phyloP scores from a whole-genome alignment of 35 echinoderm and acorn worm species.

The Heliocidaris erythrogramma region DNA sequence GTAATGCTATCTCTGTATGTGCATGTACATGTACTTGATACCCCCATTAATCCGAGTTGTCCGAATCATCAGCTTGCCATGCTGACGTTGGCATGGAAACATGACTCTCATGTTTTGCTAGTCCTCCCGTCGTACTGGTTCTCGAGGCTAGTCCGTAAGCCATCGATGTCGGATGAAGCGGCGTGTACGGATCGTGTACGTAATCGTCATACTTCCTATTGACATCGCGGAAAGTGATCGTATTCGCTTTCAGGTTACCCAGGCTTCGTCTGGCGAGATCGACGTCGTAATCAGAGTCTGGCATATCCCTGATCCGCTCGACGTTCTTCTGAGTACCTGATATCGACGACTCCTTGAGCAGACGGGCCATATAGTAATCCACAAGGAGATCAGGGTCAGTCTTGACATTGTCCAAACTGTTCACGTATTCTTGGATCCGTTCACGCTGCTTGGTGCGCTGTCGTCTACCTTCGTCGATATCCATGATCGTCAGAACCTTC shows the following conservation, averaged over 20 bases:
- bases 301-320: neutral
- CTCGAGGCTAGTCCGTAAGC: neutral
- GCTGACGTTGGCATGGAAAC: neutral
- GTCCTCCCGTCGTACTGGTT: neutral
- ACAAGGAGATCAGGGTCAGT: slow-evolving; percentile 67
- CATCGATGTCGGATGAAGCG: slow-evolving; percentile 40
- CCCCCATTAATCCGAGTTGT: neutral
- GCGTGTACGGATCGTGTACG: slow-evolving; percentile 23
- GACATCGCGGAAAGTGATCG: slow-evolving; percentile 83
- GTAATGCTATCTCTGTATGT: too few relatives aligned
- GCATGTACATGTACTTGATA: too few relatives aligned
- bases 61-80: slow-evolving; percentile 22
- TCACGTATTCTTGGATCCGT: slow-evolving; percentile 60
- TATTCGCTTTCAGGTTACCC: slow-evolving; percentile 63
- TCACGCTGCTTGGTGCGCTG: slow-evolving; percentile 57
- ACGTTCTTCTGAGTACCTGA: slow-evolving; percentile 7
- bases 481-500: slow-evolving; percentile 71
- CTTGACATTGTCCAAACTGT: slow-evolving; percentile 48
- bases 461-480: slow-evolving; percentile 65
- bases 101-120: neutral
- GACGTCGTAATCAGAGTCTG: slow-evolving; percentile 46
- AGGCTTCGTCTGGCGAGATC: slow-evolving; percentile 59
- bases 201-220: slow-evolving; percentile 37
- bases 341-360: slow-evolving; percentile 54
- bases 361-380: slow-evolving; percentile 76